phyloP scores from a whole-genome alignment of 1,140 invertebrate genomes.

The Drosophila rhopaloa region DNA sequence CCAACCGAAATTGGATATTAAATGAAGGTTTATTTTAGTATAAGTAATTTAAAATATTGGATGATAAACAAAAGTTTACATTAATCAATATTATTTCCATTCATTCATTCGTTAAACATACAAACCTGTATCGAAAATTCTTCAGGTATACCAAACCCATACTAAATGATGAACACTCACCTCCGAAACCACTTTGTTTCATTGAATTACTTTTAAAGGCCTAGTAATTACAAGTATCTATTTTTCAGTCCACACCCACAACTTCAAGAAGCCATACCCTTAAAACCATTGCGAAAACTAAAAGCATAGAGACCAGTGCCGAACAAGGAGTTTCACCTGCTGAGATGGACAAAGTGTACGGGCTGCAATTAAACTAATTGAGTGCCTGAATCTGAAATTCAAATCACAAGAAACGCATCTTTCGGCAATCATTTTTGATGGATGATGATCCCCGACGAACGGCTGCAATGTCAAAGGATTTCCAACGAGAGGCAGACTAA shows the following conservation, averaged over 20 bases:
- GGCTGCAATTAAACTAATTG: conserved; percentile 80
- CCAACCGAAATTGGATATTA: no score
- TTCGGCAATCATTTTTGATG: conserved; percentile 81
- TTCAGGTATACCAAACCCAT: no score
- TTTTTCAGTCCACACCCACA: conserved; percentile 26
- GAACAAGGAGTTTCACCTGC: conserved; percentile 62
- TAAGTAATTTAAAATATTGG: no score
- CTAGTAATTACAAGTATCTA: conserved; percentile 26
- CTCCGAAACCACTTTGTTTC: not conserved
- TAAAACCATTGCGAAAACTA: conserved; percentile 28
- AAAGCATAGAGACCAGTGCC: not conserved
- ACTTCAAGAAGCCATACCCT: conserved; percentile 1
- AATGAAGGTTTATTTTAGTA: no score
- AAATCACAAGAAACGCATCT: conserved; percentile 78
- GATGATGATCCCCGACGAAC: conserved; percentile 71
- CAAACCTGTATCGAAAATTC: no score
- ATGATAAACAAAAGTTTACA: no score
- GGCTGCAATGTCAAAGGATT: conserved; percentile 81
- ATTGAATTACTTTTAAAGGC: conserved; percentile 17
- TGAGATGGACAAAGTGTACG: conserved; percentile 17
- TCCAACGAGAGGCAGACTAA: conserved; percentile 63
- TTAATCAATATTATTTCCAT: no score
- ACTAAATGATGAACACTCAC: not conserved
- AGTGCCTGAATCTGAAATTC: conserved; percentile 73
- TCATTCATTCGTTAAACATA: no score